Percentiles rank a stretch among this genome's conserved stretches.
These are phyloP conservation scores for Syrista parreyssii DNA, from an alignment of 2,888 invertebrate genomes.

Conservation along the genomic window DNA sequence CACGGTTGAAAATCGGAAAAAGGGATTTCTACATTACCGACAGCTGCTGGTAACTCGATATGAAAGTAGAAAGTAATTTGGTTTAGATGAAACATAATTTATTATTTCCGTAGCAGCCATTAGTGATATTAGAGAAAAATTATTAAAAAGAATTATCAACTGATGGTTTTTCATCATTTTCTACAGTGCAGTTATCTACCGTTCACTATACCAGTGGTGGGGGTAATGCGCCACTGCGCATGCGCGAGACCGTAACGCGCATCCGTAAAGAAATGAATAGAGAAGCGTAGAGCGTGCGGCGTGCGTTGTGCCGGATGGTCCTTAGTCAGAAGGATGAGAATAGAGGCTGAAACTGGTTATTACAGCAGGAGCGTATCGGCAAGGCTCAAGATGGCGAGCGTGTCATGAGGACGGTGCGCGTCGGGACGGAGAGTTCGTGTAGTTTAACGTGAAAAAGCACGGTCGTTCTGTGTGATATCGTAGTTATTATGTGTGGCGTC, in stretches of 20 bases:
- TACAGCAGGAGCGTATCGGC: neutral
- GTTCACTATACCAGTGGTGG: too few relatives aligned
- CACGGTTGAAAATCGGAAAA: too few relatives aligned
- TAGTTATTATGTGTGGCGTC: slow-evolving; percentile 24
- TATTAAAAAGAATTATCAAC: neutral
- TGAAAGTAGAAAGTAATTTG: neutral
- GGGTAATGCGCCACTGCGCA: neutral
- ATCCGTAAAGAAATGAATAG: neutral
- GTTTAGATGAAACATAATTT: neutral
- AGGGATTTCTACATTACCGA: neutral
- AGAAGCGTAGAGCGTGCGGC: neutral
- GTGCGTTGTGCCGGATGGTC: neutral
- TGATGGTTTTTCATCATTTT: too few relatives aligned
- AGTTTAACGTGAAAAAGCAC: slow-evolving; percentile 20
- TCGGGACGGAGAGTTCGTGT: slow-evolving; percentile 37
- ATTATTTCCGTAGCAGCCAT: neutral
- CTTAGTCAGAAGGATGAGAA: neutral
- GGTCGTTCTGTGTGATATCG: slow-evolving; percentile 18
- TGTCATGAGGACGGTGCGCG: slow-evolving; percentile 45
- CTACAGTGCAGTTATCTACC: neutral
- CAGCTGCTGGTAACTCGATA: neutral
- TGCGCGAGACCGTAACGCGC: neutral
- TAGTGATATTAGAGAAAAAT: neutral
- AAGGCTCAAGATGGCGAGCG: slow-evolving; percentile 59
- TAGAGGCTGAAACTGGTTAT: neutral